Evolutionary conservation across 2,888 invertebrate genomes (phyloP), one percentile per base, ranked within the genome.

Genomic region (Marronus borbonicus): DNA sequence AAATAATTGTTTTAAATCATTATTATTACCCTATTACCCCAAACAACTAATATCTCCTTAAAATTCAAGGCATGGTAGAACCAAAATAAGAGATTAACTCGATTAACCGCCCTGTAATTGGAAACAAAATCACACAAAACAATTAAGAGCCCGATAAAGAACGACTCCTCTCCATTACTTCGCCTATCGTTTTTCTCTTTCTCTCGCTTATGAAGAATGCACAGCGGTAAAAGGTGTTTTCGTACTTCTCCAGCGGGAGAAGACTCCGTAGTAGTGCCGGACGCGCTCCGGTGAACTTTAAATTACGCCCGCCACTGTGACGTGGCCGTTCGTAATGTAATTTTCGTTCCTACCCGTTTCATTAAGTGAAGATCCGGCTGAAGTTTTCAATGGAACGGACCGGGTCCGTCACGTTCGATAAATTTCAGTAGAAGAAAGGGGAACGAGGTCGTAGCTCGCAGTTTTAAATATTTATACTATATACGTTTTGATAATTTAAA

Each of bases 341-440:
- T 68, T 68, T 68, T 62, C 68, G 68, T 68, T 28, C 68, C 68
- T 24, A 24, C 50, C 50, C 50, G 14, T 68, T 66, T 68, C 68
- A 68, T 68, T 68, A 68, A 62, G 62, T 28, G 62, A 31, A 50
- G 68, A 50, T 68, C 68, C 68, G 28, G 68, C 28, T 28, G 31
- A 31, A 62, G 31, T 68, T 68, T 68, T 68, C 68, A 50, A 68
- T 68, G 50, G 68, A 28, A 68, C 49, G 50, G 50, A 68, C 50
- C 49, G 24, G 24, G 10, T 12, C 68, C 20, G 68, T 68, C 68
- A 50, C 50, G 28, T 50, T 50, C 50, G 50, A 68, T 68, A 50
- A 68, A 50, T 68, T 68, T 50, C 49, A 44, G 20, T 66, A n/a
- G 36, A 49, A 50, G 24, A 3, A 50, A 68, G 14, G n/a, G 50